phyloP scores from a whole-genome alignment of 2,888 invertebrate genomes.

The Eupithecia abbreviata region DNA sequence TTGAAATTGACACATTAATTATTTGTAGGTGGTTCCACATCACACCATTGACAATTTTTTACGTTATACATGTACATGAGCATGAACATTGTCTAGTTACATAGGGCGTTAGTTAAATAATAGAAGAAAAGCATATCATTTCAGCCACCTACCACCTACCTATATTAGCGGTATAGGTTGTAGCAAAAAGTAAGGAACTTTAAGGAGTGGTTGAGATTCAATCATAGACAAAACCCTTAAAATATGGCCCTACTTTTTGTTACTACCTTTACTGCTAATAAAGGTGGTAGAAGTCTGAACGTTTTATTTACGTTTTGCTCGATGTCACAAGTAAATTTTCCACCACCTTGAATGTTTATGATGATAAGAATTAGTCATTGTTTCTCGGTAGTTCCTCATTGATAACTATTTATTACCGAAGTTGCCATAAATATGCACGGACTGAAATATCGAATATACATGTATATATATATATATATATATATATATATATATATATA shows the following conservation, averaged over 20 bases:
- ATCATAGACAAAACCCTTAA: no score
- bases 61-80: not conserved
- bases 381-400: not conserved
- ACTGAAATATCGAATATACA: no score
- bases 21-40: not conserved
- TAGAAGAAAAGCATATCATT: no score
- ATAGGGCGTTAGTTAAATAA: no score
- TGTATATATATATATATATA: no score
- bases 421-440: not conserved
- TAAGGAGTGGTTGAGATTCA: no score
- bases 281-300: not conserved
- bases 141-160: no score
- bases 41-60: not conserved
- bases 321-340: slow-evolving; percentile 17
- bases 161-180: no score
- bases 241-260: no score
- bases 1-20: not conserved
- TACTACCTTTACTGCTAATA: not conserved
- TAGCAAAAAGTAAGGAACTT: no score
- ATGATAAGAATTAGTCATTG: slow-evolving; percentile 22
- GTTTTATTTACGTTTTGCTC: slow-evolving; percentile 13
- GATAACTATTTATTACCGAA: not conserved
- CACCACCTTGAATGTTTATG: slow-evolving; percentile 10
- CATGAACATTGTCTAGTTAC: no score
- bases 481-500: no score